Evolutionary conservation across 2,888 invertebrate genomes (phyloP), one percentile per base, ranked within the genome.

Genomic region (Callyntrura sp.): DNA sequence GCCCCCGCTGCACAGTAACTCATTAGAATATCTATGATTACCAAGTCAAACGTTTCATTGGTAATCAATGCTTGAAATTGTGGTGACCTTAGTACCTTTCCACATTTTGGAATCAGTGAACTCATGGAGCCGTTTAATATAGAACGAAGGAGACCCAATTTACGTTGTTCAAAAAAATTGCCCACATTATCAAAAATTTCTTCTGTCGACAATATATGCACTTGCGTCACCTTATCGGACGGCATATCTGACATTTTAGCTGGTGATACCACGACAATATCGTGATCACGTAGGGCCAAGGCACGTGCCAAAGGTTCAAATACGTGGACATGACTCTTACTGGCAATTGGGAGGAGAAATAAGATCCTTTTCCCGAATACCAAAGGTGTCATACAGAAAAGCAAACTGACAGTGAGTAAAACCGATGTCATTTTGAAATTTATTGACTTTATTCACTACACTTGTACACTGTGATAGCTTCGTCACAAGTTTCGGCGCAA

Each of bases 251-350:
- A 93, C 0, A 94, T 93, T 81, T 95, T 94, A 84, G 94, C 92
- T 0, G 95, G 94, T 1, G 95, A 95, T 17, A 96, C 95, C 0
- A 95, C 95, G 0, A 95, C 95, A 0, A 96, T 95, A 92, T 95
- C 95, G 91, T 96, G 95, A 0, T 95, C 95, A 76, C 95, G 94
- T 20, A 94, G 93, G 9, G 95, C 95, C 79, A 96, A 88, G 89
- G 95, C 95, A 70, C 95, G 92, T 1, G 95, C 95, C 43, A 96
- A 94, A 0, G 95, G 91, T 2, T 88, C 88, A 43, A 91, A 92
- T 25, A 93, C 90, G 60, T 88, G 85, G 48, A 87, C 90, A 6
- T 92, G 85, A 35, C 90, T 90, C 60, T 85, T 90, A 1, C 91
- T 78, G 9, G 91, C 91, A 12, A 93, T 85, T 11, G 93, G 93